These are phyloP conservation scores for Ranitomeya variabilis DNA, from an alignment of 2,113 vertebrate species.

Conservation along the genomic window DNA sequence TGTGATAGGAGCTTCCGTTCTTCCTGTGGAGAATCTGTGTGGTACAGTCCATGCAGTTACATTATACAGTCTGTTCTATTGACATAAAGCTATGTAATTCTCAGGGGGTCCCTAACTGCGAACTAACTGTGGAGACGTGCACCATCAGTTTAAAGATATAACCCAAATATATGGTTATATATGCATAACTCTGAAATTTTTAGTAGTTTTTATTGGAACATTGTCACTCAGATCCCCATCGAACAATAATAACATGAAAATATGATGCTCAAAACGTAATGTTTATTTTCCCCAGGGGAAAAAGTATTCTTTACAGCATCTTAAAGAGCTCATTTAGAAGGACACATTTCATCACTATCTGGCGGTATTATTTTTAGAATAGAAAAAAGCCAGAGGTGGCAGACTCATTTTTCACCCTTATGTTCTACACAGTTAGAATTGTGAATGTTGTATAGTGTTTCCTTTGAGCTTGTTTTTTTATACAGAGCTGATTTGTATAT, in stretches of 20 bases:
- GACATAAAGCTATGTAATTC: too few relatives aligned
- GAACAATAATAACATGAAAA: not conserved
- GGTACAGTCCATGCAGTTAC: too few relatives aligned
- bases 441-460: constrained; percentile 24
- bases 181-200: not conserved
- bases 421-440: not conserved
- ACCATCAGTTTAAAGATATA: not conserved
- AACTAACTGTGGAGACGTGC: too few relatives aligned
- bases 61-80: too few relatives aligned
- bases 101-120: too few relatives aligned
- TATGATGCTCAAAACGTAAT: not conserved
- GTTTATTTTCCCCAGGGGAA: not conserved
- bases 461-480: not conserved
- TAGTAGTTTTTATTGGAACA: not conserved
- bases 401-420: not conserved
- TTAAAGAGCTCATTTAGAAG: constrained; percentile 4
- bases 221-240: not conserved
- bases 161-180: not conserved
- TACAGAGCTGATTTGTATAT: constrained; percentile 25
- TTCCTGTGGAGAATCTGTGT: too few relatives aligned
- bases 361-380: not conserved
- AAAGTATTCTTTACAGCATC: not conserved
- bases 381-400: not conserved
- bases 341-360: not conserved
- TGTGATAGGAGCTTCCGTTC: too few relatives aligned